Evolutionary conservation across 2,888 invertebrate genomes (phyloP).

Genomic region (Tinea trinotella): DNA sequence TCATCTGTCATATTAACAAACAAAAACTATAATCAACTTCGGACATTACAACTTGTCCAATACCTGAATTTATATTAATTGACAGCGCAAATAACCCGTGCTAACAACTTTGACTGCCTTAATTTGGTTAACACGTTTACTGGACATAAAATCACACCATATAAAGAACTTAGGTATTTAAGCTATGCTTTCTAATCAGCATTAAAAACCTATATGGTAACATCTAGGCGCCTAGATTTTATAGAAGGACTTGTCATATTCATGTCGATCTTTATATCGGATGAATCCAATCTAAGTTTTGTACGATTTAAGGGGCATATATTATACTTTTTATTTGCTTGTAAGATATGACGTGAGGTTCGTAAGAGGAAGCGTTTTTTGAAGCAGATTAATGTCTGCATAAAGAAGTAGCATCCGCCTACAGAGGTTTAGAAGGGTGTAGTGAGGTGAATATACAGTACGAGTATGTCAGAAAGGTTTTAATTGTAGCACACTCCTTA

Average conservation of each 20-base stretch:
- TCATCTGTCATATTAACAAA: background rate
- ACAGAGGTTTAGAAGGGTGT: too few species aligned
- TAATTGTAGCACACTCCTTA: too few species aligned
- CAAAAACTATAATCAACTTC: background rate
- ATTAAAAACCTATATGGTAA: background rate
- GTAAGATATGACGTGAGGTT: too few species aligned
- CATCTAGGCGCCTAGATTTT: conserved; percentile 7
- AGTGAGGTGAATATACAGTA: too few species aligned
- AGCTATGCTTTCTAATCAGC: conserved; percentile 8
- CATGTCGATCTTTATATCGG: background rate
- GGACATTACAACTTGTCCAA: background rate
- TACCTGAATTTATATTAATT: background rate
- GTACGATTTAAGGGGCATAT: too few species aligned
- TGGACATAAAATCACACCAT: conserved; percentile 9
- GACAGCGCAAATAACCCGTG: background rate
- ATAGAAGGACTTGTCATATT: background rate
- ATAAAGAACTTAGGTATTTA: background rate
- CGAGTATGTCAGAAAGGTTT: too few species aligned
- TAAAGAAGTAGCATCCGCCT: too few species aligned
- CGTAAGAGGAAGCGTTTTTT: too few species aligned
- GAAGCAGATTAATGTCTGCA: too few species aligned
- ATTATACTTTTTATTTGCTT: too few species aligned
- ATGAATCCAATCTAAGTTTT: too few species aligned
- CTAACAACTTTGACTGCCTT: background rate
- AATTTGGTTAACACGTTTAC: conserved; percentile 12